Base-by-base conservation (phyloP, 2,113 vertebrate genomes). In the Corynorhinus townsendii region DNA sequence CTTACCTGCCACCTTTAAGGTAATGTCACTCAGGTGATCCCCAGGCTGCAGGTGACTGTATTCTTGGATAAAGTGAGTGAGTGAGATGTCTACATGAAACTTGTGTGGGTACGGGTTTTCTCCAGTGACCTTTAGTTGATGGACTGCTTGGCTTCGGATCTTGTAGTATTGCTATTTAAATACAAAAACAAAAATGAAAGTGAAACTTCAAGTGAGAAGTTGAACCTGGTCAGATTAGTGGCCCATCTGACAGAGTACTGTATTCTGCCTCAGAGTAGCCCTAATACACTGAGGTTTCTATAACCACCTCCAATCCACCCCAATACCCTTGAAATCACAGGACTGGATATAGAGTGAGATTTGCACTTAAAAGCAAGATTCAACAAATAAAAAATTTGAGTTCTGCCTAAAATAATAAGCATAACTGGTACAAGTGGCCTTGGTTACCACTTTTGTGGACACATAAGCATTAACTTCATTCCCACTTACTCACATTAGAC, bases 21-120 rank as follows among this genome's bases (percentile, higher is more conserved):
- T 97, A 52, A 98, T 68, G 38, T 99, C 98, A 33, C 96, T 98
- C 69, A 99, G 98, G 38, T 99, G 99, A 40, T 99, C 99, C 54
- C 99, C 99, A 40, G 99, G 98, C 97, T 99, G 98, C 43, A 99
- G 98, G 86, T 99, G 52, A 92, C 89, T 98, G 96, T 99, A 99
- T 62, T 99, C 98, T 49, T 99, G 98, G 79, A 99, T 99, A 94
- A 99, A 99, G n/a, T 99, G 98, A 19, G 98, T 98, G 62, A 99
- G 99, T 0, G 99, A 99, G 52, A 99, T 26, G 92, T 99, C 99
- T 12, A 99, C 99, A 0, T 99, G 97, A 97, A 99, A 99, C 96
- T 99, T 99, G 98, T 99, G 99, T 22, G 99, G 99, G 97, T 99
- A 99, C 0, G 99, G 99, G 95, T 99, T 99, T 95, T 99, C 99